Conservation (phyloP, 2,888 invertebrate species). For the Coecobrya sp. region DNA sequence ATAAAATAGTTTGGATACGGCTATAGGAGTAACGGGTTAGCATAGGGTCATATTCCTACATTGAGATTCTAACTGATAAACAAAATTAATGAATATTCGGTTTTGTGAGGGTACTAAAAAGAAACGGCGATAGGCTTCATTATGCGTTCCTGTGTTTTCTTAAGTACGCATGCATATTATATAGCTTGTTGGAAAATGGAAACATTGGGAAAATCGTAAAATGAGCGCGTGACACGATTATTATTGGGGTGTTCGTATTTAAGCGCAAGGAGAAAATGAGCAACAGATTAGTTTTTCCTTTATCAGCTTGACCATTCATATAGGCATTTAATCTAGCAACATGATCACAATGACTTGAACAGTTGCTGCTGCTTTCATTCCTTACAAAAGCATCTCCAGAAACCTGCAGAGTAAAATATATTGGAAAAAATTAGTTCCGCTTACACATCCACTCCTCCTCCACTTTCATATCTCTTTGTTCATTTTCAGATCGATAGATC, state of each 20-base stretch:
- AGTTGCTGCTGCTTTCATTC: conserved; percentile 20
- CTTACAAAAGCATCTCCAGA: conserved; percentile 13
- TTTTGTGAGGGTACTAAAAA: background rate
- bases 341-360: conserved; percentile 24
- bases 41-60: conserved; percentile 33
- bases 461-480: conserved; percentile 29
- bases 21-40: background rate
- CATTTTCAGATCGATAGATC: conserved; percentile 36
- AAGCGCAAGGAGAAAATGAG: conserved; percentile 23
- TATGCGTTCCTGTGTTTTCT: background rate
- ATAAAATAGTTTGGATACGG: conserved; percentile 12
- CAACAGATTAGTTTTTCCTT: background rate
- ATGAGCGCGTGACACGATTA: conserved; percentile 73
- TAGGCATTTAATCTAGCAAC: background rate
- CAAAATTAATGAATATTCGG: background rate
- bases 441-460: conserved; percentile 39
- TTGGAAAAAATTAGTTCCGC: conserved; percentile 75
- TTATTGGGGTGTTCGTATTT: conserved; percentile 41
- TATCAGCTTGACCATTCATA: background rate
- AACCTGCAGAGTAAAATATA: conserved; percentile 60
- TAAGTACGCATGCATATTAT: background rate
- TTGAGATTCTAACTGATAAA: conserved; percentile 61
- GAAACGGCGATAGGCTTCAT: background rate
- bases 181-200: background rate
- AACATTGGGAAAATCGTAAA: conserved; percentile 44